Evolutionary conservation across 2,797 vertebrate species (phyloP), one percentile per base, ranked within the genome.

Genomic region (Botia kubotai): DNA sequence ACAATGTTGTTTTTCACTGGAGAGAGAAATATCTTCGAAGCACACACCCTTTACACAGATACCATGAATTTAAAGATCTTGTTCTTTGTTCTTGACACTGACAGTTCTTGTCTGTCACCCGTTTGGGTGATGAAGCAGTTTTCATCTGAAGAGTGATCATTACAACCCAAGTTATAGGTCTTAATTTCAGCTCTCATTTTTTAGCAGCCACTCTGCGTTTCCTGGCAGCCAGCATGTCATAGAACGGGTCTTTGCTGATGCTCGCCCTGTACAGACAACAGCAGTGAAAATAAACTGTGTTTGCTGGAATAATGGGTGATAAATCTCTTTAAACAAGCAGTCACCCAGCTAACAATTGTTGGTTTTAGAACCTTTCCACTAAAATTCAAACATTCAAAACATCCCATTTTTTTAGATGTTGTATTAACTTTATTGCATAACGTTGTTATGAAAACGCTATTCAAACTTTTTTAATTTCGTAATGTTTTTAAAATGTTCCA

Each of bases 161-260:
- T 43, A n/a, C 36, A 75, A 23, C 5, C n/a, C 26, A 13, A 36
- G 39, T n/a, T 29, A 0, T 13, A 67, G 14, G 48, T n/a, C 21
- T 33, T 11, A 33, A 46, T 14, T 77, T 53, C 58, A 50, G 80
- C 87, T 93, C 93, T 94, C 90, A 95, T 89, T 99, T 99, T 89
- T 99, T 99, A 87, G 96, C 96, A 87, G 98, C 98, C 84, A 99
- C 97, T 90, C 98, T 96, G 85, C 96, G 92, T 86, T 99, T 99
- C 90, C 98, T 96, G 55, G 96, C 98, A 78, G 98, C 97, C 91
- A 99, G 88, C 97, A 99, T 99, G 89, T 99, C 98, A 8, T 98
- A 99, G 92, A 99, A 99, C 33, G 98, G 98, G 87, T 99, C 98
- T 88, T 94, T 97, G 91, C 98, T 99, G 94, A 99, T 99, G 88